Evolutionary conservation across 2,797 vertebrate species (phyloP).

Genomic region (Mastacembelus armatus): DNA sequence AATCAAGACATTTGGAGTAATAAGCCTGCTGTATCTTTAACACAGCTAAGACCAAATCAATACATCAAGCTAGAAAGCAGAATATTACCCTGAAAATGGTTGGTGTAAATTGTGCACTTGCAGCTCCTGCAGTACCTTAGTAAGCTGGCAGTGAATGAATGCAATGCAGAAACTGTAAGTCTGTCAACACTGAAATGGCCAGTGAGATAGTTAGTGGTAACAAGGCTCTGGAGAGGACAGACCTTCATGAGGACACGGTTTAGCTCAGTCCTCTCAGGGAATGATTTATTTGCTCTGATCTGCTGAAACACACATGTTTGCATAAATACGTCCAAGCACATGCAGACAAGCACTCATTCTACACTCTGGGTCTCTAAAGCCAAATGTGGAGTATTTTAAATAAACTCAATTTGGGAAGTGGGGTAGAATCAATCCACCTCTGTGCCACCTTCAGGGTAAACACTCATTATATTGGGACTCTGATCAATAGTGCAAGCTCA

Average conservation of each 20-base stretch:
- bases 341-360: neutral
- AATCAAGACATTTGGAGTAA: conserved; percentile 63
- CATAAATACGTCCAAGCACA: neutral
- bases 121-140: conserved; percentile 15
- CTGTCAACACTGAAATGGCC: conserved; percentile 22
- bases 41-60: conserved; percentile 54
- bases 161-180: conserved; percentile 11
- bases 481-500: conserved; percentile 79
- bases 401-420: conserved; percentile 57
- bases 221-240: conserved; percentile 24
- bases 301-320: neutral
- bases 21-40: conserved; percentile 62
- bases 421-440: conserved; percentile 77
- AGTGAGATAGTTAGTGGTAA: conserved; percentile 24
- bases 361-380: conserved; percentile 15
- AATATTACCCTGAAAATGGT: conserved; percentile 29
- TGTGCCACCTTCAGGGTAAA: conserved; percentile 80
- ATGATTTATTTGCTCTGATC: conserved; percentile 40
- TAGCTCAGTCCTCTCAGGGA: conserved; percentile 11
- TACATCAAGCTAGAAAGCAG: conserved; percentile 53
- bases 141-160: conserved; percentile 8
- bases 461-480: conserved; percentile 72
- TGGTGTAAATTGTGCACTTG: conserved; percentile 38
- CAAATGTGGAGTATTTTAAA: conserved; percentile 59
- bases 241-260: conserved; percentile 14